These are phyloP conservation scores for Aquatica leii DNA, from an alignment of 2,888 invertebrate genomes.

Conservation along the genomic window DNA sequence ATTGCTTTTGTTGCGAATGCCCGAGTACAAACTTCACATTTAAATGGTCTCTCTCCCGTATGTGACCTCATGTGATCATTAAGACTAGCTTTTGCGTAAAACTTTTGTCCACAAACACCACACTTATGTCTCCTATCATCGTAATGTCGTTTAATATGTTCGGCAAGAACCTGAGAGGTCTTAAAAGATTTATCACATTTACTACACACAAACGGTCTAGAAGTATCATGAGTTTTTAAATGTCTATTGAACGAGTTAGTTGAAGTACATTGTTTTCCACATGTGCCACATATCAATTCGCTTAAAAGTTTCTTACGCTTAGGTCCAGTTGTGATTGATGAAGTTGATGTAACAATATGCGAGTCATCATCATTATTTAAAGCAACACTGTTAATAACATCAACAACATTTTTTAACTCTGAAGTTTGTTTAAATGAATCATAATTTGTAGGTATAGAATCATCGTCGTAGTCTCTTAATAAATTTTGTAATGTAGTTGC, in stretches of 20 bases:
- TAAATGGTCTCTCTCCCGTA: constrained; percentile 63
- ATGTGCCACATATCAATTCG: constrained; percentile 36
- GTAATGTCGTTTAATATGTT: constrained; percentile 46
- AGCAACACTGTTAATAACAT: constrained; percentile 20
- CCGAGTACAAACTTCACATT: constrained; percentile 56
- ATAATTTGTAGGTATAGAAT: constrained; percentile 2
- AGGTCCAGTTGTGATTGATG: constrained; percentile 11
- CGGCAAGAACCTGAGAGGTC: constrained; percentile 43
- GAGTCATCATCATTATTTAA: background rate
- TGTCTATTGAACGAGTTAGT: constrained; percentile 44
- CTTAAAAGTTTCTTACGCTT: constrained; percentile 35
- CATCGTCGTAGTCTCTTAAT: constrained; percentile 15
- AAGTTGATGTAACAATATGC: constrained; percentile 2
- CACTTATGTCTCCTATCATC: constrained; percentile 45
- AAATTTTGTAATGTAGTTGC: constrained; percentile 21
- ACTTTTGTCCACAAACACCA: constrained; percentile 43
- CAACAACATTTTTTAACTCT: constrained; percentile 10
- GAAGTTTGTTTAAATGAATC: background rate
- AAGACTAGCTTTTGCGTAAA: constrained; percentile 44
- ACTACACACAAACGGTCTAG: constrained; percentile 41
- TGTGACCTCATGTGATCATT: constrained; percentile 48
- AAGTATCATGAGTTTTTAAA: constrained; percentile 41
- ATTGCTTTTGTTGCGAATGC: constrained; percentile 45
- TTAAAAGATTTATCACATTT: constrained; percentile 47
- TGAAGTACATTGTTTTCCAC: constrained; percentile 41